Conservation (phyloP, 1,140 invertebrate species). For the Meteorus sp. region DNA sequence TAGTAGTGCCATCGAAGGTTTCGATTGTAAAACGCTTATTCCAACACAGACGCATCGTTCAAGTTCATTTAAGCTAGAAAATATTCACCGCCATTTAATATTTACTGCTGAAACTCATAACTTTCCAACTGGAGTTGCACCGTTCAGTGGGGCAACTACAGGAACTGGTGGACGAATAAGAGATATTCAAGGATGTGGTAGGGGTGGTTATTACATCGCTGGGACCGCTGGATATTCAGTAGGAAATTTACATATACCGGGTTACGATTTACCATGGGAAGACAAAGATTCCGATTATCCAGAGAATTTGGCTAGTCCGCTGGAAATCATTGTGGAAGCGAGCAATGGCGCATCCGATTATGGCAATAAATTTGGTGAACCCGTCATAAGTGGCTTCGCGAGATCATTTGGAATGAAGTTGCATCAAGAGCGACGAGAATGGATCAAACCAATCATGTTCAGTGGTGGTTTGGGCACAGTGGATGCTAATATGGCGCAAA, state of each 20-base stretch:
- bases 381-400: conserved; percentile 87
- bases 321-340: conserved; percentile 89
- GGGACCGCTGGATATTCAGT: conserved; percentile 96
- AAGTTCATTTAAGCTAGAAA: conserved; percentile 65
- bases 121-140: conserved; percentile 93
- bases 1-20: conserved; percentile 93
- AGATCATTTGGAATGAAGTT: conserved; percentile 81
- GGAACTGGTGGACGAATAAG: conserved; percentile 94
- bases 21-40: conserved; percentile 66
- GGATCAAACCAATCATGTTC: conserved; percentile 99
- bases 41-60: conserved; percentile 65
- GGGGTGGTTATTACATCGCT: conserved; percentile 90
- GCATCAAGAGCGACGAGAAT: conserved; percentile 80
- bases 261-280: conserved; percentile 92
- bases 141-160: conserved; percentile 94
- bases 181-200: conserved; percentile 92
- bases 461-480: conserved; percentile 93
- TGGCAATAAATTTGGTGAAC: conserved; percentile 99
- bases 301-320: conserved; percentile 84
- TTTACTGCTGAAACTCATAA: conserved; percentile 99
- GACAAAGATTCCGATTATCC: conserved; percentile 76
- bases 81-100: conserved; percentile 83
- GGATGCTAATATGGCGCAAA: conserved; percentile 76
- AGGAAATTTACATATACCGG: conserved; percentile 88
- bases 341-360: conserved; percentile 98